Percentiles rank a stretch among this genome's conserved stretches.
These are phyloP conservation scores for Agrilus mali DNA, from an alignment of 2,888 invertebrate species.

Conservation along the genomic window DNA sequence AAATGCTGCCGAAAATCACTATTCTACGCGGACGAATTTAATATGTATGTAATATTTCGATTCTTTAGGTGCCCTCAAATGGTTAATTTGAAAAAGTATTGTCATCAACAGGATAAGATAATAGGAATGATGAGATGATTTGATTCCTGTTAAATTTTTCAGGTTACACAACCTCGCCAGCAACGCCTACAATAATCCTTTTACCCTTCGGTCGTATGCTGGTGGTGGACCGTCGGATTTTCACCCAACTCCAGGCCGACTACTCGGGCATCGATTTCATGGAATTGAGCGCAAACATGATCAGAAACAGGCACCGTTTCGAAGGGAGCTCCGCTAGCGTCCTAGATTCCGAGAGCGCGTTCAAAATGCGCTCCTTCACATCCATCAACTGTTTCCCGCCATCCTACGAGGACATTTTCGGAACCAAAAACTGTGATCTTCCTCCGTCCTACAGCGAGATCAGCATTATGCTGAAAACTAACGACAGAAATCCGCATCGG, in stretches of 20 bases:
- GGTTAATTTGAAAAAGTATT: too few relatives aligned
- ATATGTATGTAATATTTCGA: too few relatives aligned
- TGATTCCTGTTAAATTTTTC: slow-evolving; percentile 3
- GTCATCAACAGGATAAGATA: too few relatives aligned
- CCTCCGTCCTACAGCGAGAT: slow-evolving; percentile 32
- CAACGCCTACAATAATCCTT: slow-evolving; percentile 42
- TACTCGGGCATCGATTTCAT: slow-evolving; percentile 37
- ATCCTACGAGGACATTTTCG: slow-evolving; percentile 41
- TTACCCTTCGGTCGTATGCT: slow-evolving; percentile 43
- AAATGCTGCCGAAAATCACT: too few relatives aligned
- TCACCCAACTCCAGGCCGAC: slow-evolving; percentile 36
- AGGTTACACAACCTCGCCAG: slow-evolving; percentile 22
- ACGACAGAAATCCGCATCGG: not conserved
- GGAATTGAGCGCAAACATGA: slow-evolving; percentile 39
- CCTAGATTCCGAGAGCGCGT: slow-evolving; percentile 40
- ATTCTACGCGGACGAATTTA: too few relatives aligned
- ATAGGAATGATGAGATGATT: too few relatives aligned
- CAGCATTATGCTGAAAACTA: slow-evolving; percentile 20
- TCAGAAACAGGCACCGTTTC: slow-evolving; percentile 32
- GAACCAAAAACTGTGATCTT: slow-evolving; percentile 25
- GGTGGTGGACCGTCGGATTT: slow-evolving; percentile 41
- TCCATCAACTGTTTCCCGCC: slow-evolving; percentile 38
- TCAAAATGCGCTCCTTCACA: slow-evolving; percentile 38
- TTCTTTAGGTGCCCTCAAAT: too few relatives aligned
- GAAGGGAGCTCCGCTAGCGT: slow-evolving; percentile 33